Evolutionary conservation across 1,140 invertebrate species (phyloP).

Genomic region (Magallana gigas): DNA sequence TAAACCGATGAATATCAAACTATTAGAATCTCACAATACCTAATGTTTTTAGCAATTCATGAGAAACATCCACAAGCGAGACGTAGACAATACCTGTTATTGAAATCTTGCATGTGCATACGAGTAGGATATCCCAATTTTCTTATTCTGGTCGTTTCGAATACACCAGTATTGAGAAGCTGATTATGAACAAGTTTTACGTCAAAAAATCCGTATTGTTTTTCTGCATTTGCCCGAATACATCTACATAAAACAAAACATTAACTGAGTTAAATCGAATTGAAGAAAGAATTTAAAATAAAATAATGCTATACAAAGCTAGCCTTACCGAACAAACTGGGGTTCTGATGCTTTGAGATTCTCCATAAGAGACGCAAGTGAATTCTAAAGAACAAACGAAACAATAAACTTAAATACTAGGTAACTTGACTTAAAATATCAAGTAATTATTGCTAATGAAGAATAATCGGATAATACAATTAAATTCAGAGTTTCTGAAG

Average conservation of each 20-base stretch:
- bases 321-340: background rate
- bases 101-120: conserved; percentile 88
- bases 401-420: no score
- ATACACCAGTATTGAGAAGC: conserved; percentile 88
- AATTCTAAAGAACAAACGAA: background rate
- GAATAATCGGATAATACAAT: no score
- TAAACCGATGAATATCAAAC: no score
- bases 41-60: no score
- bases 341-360: background rate
- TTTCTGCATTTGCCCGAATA: conserved; percentile 89
- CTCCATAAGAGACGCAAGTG: background rate
- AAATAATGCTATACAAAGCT: background rate
- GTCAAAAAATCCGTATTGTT: conserved; percentile 86
- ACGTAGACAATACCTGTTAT: conserved; percentile 84
- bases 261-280: no score
- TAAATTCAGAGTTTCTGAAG: no score
- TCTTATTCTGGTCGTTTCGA: conserved; percentile 90
- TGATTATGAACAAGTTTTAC: conserved; percentile 87
- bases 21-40: no score
- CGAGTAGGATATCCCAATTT: conserved; percentile 90
- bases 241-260: conserved; percentile 80
- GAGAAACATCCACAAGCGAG: no score
- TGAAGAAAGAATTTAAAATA: no score
- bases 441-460: no score
- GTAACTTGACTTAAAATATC: no score